Conservation (phyloP, 2,888 invertebrate species). For the Eremobia ochroleuca region DNA sequence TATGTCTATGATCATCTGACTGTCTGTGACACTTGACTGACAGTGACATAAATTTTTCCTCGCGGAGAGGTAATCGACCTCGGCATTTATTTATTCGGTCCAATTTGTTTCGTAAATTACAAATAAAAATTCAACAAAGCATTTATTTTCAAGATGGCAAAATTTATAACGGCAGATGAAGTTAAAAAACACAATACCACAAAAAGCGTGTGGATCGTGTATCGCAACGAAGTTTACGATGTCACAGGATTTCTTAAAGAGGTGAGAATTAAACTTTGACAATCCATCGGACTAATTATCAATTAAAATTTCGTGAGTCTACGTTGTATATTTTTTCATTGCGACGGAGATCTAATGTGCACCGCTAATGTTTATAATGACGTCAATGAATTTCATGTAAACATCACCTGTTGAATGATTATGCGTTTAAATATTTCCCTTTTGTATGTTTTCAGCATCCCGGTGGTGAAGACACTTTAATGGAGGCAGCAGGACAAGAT, state of each 20-base stretch:
- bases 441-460: constrained; percentile 92
- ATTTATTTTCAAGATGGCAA: constrained; percentile 69
- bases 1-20: too few relatives aligned
- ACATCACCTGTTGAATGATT: constrained; percentile 50
- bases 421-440: background rate
- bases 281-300: background rate
- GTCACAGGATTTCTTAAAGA: constrained; percentile 94
- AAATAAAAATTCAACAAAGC: constrained; percentile 28
- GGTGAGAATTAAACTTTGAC: constrained; percentile 87
- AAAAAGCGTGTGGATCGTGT: constrained; percentile 92
- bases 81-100: constrained; percentile 18
- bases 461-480: constrained; percentile 95
- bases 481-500: constrained; percentile 95
- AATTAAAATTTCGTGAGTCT: background rate
- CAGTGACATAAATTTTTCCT: constrained; percentile 40
- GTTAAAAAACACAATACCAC: constrained; percentile 92
- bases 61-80: constrained; percentile 22
- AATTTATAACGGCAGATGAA: constrained; percentile 90
- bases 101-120: constrained; percentile 44
- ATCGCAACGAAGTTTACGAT: constrained; percentile 95
- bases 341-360: background rate
- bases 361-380: background rate
- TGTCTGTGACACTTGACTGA: constrained; percentile 9
- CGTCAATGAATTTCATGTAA: constrained; percentile 11
- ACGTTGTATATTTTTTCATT: background rate